Base-by-base conservation (phyloP, 2,888 invertebrate species). In the Cerceris rybyensis region DNA sequence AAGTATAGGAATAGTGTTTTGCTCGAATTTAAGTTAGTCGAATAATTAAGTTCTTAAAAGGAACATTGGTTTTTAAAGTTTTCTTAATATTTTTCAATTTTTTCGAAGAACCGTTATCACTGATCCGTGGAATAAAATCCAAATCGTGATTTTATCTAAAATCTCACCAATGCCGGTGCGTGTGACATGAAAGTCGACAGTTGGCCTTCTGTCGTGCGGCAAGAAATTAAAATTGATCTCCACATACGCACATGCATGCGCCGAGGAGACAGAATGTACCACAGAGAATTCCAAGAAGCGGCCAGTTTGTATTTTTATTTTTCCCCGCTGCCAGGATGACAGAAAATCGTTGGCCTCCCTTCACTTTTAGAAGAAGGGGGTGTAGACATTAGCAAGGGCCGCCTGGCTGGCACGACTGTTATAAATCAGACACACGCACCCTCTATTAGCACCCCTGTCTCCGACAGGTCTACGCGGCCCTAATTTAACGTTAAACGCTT, bases 341-440 rank as follows among this genome's bases (percentile, higher is more conserved):
- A 85, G 82, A 83, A 83, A 82, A 80, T 80, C 78, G 84, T 83
- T 83, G 81, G 59, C 59, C 75, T 70, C 78, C 78, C 80, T 73
- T 81, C 82, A 66, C 73, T 69, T 70, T 74, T 46, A 39, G 66
- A 70, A 57, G 79, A 65, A 78, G 70, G 74, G 81, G 72, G 77
- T 75, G 72, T 70, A 78, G 77, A 80, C 83, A 80, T 81, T 81
- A 80, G 74, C 80, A 78, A 75, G 80, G 79, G 81, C 82, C 78
- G 77, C 74, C 67, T 77, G 82, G 78, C 85, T 80, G 78, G 80
- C 80, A 80, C 81, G 78, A 83, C 81, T 85, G 87, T 89, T 87
- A 90, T 90, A 90, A 90, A 90, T 90, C 90, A 90, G 86, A 86
- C 86, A 88, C 90, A 90, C 89, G 89, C 90, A 88, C 89, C 89